phyloP scores from a whole-genome alignment of 2,797 vertebrate species.

The Columba guinea region DNA sequence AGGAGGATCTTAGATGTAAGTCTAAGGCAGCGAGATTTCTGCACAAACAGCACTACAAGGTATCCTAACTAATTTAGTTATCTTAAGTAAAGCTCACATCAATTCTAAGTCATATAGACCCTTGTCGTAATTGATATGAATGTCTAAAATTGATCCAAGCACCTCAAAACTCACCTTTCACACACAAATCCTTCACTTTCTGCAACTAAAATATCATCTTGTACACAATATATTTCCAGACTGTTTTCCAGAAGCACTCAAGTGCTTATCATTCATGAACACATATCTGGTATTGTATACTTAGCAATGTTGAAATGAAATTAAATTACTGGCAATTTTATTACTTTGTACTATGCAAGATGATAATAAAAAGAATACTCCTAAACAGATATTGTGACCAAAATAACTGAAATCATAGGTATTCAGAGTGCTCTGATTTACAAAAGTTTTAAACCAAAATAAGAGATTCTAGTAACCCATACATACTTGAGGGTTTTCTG shows the following conservation, averaged over 20 bases:
- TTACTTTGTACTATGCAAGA: not conserved
- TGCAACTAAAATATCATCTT: not conserved
- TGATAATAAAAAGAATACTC: not conserved
- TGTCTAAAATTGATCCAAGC: not conserved
- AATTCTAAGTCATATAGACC: not conserved
- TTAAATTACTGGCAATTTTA: not conserved
- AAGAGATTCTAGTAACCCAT: not conserved
- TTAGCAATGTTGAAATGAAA: constrained; percentile 7
- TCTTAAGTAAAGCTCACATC: not conserved
- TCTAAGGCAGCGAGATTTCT: not conserved
- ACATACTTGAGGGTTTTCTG: not conserved
- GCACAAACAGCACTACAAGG: not conserved
- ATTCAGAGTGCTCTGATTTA: not conserved
- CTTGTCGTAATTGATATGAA: not conserved
- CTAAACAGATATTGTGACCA: not conserved
- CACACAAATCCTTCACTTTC: not conserved
- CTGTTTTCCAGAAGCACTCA: not conserved
- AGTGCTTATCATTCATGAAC: not conserved
- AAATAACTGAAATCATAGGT: not conserved
- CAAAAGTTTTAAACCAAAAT: not conserved
- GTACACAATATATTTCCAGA: not conserved
- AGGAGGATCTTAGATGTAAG: not conserved
- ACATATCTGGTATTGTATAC: not conserved
- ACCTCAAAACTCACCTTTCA: not conserved
- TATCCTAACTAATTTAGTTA: not conserved